Evolutionary conservation across 1,140 invertebrate species (phyloP).

Genomic region (Diachasmimorpha longicaudata): DNA sequence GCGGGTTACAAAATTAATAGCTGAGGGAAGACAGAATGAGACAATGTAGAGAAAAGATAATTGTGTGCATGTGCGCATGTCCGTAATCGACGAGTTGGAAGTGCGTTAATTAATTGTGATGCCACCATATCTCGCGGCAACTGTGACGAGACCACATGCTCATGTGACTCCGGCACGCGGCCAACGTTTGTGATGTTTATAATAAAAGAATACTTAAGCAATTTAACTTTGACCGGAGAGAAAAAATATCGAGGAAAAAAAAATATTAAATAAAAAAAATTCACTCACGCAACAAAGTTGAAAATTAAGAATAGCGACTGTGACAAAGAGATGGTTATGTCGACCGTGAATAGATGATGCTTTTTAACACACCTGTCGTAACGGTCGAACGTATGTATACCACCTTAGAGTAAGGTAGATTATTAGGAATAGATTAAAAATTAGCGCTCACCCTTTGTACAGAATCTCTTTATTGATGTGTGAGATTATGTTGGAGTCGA

Average conservation of each 20-base stretch:
- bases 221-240: conserved; percentile 37
- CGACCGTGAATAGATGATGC: conserved; percentile 6
- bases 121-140: conserved; percentile 64
- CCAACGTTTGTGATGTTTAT: conserved; percentile 64
- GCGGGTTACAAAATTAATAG: background rate
- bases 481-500: background rate
- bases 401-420: conserved; percentile 53
- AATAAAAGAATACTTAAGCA: conserved; percentile 55
- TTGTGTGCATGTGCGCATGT: conserved; percentile 27
- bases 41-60: background rate
- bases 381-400: conserved; percentile 60
- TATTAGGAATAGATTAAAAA: conserved; percentile 57
- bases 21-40: background rate
- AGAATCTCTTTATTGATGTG: conserved; percentile 61
- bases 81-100: conserved; percentile 48
- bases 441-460: conserved; percentile 53
- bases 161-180: conserved; percentile 55
- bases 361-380: conserved; percentile 42
- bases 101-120: conserved; percentile 65
- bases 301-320: background rate
- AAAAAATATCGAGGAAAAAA: conserved; percentile 22
- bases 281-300: background rate
- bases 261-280: background rate
- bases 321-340: conserved; percentile 25
- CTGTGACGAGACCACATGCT: conserved; percentile 57